Evolutionary conservation across 2,797 vertebrate species (phyloP), one percentile per base, ranked within the genome.

Genomic region (Pseudochaenichthys georgianus): DNA sequence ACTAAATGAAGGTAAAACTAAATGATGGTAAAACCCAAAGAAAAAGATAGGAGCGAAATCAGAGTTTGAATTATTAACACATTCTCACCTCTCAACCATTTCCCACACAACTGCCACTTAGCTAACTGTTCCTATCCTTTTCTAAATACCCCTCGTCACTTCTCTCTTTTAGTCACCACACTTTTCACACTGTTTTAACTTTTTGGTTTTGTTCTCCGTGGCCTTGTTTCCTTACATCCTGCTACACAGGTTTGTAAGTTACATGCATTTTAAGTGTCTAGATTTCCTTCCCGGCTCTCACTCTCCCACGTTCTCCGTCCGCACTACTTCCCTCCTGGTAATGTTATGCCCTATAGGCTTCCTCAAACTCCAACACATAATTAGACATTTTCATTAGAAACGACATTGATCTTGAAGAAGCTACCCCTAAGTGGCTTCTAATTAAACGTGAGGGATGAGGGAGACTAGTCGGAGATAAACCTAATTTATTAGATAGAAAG

Each of bases 331-430:
- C 63, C 72, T 71, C 77, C 80, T 69, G 66, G 78, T 84, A 63
- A 71, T 78, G 76, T 84, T 87, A 69, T 81, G 74, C 87, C 86
- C 82, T 50, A 52, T 77, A 89, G 90, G 78, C 84, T 81, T 90
- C 73, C 75, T 85, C 82, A 65, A 84, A 72, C 69, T 85, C 86
- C 48, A 52, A 77, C 62, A 48, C 68, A 78, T 88, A 85, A 93
- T 89, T 91, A 78, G 75, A 87, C 73, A 48, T 82, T 83, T 81
- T 88, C 85, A 87, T 91, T 90, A 85, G 79, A 84, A 92, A 87
- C 48, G 8, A 81, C 85, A 83, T 60, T 79, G 86, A 89, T 89
- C 69, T 83, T 70, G 77, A 82, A 86, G 77, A 82, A 86, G 83
- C 73, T 78, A 75, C 58, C 80, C 45, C 9, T 73, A 78, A 85